phyloP scores from a whole-genome alignment of 2,797 vertebrate genomes.

The Anisognathus igniventris region DNA sequence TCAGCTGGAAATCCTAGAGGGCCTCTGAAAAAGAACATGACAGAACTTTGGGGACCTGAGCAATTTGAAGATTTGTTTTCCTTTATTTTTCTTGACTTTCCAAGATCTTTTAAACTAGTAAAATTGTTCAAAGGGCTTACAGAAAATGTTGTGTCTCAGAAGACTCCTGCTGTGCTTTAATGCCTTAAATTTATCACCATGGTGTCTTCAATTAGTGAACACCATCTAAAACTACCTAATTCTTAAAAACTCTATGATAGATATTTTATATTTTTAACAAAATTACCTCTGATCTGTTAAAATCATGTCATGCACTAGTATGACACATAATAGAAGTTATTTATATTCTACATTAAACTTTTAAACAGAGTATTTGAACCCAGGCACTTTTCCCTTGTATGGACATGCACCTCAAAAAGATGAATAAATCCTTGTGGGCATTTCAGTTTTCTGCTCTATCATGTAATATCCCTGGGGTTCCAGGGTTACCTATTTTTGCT shows the following conservation, averaged over 20 bases:
- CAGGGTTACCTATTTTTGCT: conserved; percentile 10
- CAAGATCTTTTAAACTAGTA: conserved; percentile 25
- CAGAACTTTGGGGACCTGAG: neutral
- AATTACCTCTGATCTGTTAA: neutral
- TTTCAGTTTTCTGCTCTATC: conserved; percentile 42
- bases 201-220: conserved; percentile 31
- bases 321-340: neutral
- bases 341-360: neutral
- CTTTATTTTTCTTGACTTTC: conserved; percentile 33
- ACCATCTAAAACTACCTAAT: conserved; percentile 27
- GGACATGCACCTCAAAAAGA: neutral
- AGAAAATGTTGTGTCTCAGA: conserved; percentile 49
- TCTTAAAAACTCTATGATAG: neutral
- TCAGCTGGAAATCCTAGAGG: conserved; percentile 5
- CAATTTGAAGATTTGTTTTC: conserved; percentile 37
- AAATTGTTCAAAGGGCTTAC: conserved; percentile 45
- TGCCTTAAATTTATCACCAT: conserved; percentile 51
- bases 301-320: neutral
- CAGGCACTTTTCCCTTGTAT: neutral
- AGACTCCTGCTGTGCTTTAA: conserved; percentile 61
- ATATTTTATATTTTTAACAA: neutral
- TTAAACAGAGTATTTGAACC: neutral
- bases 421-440: neutral
- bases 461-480: neutral
- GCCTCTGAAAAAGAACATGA: neutral